Conservation (phyloP, 1,140 invertebrate species). For the Pseudomyrmex cubaensis region DNA sequence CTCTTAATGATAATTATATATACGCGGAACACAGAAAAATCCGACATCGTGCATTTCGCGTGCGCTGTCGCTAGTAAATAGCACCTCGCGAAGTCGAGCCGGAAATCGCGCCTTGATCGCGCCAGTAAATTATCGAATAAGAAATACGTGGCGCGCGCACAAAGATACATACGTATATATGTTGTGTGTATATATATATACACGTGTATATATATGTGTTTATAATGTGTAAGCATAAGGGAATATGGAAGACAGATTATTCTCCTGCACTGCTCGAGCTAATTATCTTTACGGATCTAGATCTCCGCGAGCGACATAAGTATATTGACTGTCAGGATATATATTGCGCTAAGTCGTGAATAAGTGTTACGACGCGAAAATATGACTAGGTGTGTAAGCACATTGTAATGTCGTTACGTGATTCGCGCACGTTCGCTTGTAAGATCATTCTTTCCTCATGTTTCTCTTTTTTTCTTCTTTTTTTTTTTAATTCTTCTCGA, state of each 20-base stretch:
- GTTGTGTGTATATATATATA: too few species aligned
- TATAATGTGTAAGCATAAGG: not conserved
- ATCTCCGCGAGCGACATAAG: not conserved
- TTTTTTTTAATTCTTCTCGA: not conserved
- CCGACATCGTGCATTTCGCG: not conserved
- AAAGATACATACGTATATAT: not conserved
- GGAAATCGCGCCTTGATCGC: constrained; percentile 26
- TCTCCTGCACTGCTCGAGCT: not conserved
- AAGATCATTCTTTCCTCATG: not conserved
- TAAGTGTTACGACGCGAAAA: constrained; percentile 17
- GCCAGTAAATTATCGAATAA: not conserved
- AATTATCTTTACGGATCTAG: constrained; percentile 39
- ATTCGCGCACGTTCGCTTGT: not conserved
- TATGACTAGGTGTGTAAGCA: constrained; percentile 4
- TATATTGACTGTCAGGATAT: constrained; percentile 8
- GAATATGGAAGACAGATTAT: constrained; percentile 22
- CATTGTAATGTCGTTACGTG: constrained; percentile 24
- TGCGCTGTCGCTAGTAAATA: not conserved
- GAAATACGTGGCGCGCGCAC: not conserved
- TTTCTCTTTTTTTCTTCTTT: not conserved
- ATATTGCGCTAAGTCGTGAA: constrained; percentile 23
- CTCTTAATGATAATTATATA: constrained; percentile 22
- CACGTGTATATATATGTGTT: not conserved
- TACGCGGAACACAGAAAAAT: not conserved
- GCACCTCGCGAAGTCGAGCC: not conserved